These are phyloP conservation scores for Enteromius afrohamiltoni DNA, from an alignment of 2,797 vertebrate genomes.

Conservation along the genomic window DNA sequence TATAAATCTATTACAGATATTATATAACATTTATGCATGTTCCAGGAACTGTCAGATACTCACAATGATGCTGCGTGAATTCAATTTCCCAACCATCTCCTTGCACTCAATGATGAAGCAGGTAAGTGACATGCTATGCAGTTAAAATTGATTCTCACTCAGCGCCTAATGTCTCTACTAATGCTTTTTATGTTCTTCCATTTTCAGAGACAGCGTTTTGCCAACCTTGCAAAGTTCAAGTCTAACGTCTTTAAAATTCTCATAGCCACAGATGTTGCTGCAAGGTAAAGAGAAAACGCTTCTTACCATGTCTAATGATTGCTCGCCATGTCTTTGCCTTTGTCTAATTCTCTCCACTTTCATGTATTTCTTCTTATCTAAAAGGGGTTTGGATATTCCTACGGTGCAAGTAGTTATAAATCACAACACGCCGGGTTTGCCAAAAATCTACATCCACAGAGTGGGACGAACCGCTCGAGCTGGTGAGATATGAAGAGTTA, in stretches of 20 bases:
- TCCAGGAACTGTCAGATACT: constrained; percentile 90
- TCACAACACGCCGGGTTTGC: constrained; percentile 94
- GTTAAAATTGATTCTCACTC: neutral
- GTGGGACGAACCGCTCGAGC: constrained; percentile 95
- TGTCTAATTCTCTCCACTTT: neutral
- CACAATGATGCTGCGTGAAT: constrained; percentile 93
- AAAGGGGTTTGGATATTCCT: constrained; percentile 94
- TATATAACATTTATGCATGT: neutral
- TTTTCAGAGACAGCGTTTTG: constrained; percentile 88
- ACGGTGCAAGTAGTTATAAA: constrained; percentile 95
- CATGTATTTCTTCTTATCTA: neutral
- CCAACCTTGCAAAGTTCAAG: constrained; percentile 94
- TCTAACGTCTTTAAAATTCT: constrained; percentile 95
- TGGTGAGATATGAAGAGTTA: constrained; percentile 72
- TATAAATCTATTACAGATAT: neutral
- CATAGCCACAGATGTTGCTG: constrained; percentile 93
- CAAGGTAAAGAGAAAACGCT: constrained; percentile 78
- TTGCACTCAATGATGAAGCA: constrained; percentile 99
- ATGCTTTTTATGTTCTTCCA: constrained; percentile 5
- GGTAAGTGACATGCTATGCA: constrained; percentile 69
- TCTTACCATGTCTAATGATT: neutral
- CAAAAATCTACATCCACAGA: constrained; percentile 95
- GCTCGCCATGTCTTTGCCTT: neutral
- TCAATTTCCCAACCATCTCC: constrained; percentile 86
- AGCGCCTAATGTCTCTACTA: neutral